These are phyloP conservation scores for Dusona sp. DNA, from an alignment of 2,888 invertebrate species.

Conservation along the genomic window DNA sequence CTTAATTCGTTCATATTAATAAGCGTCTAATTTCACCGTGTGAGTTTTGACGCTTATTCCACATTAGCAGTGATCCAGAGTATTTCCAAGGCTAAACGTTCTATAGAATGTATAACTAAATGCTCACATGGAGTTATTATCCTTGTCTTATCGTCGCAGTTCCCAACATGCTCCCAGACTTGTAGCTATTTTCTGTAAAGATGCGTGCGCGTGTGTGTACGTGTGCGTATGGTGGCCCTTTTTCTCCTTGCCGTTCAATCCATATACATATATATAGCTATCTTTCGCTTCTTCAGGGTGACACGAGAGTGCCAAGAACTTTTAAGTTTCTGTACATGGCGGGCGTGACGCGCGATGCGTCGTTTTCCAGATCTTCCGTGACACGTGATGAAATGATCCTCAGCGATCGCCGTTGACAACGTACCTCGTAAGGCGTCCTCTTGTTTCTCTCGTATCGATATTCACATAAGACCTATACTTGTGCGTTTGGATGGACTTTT, in stretches of 20 bases:
- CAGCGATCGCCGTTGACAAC: slow-evolving; percentile 33
- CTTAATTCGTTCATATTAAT: neutral
- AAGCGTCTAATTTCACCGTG: neutral
- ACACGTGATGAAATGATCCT: slow-evolving; percentile 65
- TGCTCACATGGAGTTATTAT: slow-evolving; percentile 31
- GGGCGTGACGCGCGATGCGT: slow-evolving; percentile 59
- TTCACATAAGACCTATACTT: neutral
- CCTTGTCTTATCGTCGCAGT: slow-evolving; percentile 38
- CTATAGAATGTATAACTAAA: slow-evolving; percentile 40
- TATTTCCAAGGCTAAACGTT: slow-evolving; percentile 55
- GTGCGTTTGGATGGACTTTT: neutral
- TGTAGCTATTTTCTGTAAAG: slow-evolving; percentile 16
- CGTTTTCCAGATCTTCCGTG: slow-evolving; percentile 54
- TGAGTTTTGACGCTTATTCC: slow-evolving; percentile 2
- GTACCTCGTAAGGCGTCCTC: neutral
- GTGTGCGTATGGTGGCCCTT: neutral
- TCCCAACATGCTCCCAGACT: slow-evolving; percentile 24
- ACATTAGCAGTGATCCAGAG: slow-evolving; percentile 56
- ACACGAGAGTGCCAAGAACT: slow-evolving; percentile 45
- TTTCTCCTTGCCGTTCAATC: slow-evolving; percentile 15
- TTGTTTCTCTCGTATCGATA: neutral
- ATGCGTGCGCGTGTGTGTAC: neutral
- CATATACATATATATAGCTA: slow-evolving; percentile 9
- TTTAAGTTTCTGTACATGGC: slow-evolving; percentile 41
- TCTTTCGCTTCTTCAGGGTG: slow-evolving; percentile 48